Conservation (phyloP, 2,113 vertebrate genomes). For the Hirundichthys speculiger region DNA sequence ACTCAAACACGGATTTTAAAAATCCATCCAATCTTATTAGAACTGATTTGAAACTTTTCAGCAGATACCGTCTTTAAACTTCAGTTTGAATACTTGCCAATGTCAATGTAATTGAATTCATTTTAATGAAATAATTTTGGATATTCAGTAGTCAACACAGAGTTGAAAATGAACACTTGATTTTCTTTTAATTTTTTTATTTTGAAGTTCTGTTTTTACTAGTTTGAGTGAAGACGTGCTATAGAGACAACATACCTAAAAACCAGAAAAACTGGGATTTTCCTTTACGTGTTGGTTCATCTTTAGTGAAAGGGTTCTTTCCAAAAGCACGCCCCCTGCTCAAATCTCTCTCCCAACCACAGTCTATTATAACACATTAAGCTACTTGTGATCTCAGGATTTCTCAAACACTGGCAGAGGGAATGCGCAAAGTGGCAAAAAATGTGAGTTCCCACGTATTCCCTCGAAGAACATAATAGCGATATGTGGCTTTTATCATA, state of each 20-base stretch:
- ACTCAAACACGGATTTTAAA: no score
- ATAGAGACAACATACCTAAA: background rate
- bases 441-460: slow-evolving; percentile 22
- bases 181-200: no score
- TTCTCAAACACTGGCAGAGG: slow-evolving; percentile 31
- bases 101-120: no score
- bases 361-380: slow-evolving; percentile 27
- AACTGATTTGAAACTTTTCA: no score
- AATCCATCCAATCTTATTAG: no score
- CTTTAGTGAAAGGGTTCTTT: slow-evolving; percentile 1
- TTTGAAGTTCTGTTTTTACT: no score
- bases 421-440: slow-evolving; percentile 15
- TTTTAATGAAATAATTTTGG: no score
- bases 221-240: no score
- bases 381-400: slow-evolving; percentile 29
- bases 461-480: slow-evolving; percentile 27
- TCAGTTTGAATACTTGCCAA: no score
- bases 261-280: background rate
- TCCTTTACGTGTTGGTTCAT: background rate
- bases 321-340: slow-evolving; percentile 1
- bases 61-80: no score
- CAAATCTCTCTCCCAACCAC: slow-evolving; percentile 1
- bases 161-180: no score
- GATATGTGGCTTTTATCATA: slow-evolving; percentile 37
- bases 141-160: no score